Percentiles rank a stretch among this genome's conserved stretches.
phyloP scores from a whole-genome alignment of 2,113 vertebrate species.

The Periophthalmodon schlosseri region DNA sequence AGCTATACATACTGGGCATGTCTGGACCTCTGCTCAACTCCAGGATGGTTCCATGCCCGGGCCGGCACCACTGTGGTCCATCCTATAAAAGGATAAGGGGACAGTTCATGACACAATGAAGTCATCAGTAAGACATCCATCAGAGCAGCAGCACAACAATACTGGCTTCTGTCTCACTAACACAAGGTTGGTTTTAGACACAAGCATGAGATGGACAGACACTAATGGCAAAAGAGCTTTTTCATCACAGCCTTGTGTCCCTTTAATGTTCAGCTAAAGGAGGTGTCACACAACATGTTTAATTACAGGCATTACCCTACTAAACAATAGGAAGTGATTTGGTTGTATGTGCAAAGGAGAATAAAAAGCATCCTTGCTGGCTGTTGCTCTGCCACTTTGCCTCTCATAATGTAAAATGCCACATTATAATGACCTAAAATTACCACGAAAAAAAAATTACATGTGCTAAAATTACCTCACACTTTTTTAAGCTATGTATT shows the following conservation, averaged over 20 bases:
- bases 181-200: constrained; percentile 70
- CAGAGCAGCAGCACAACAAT: constrained; percentile 66
- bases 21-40: constrained; percentile 31
- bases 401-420: no score
- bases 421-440: no score
- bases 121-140: constrained; percentile 73
- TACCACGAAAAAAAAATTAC: no score
- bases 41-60: constrained; percentile 67
- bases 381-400: no score
- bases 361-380: no score
- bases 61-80: constrained; percentile 67
- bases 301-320: not conserved
- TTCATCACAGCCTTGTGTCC: constrained; percentile 8
- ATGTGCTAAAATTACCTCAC: no score
- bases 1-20: constrained; percentile 15
- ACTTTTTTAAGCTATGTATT: no score
- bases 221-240: constrained; percentile 47
- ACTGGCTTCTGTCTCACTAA: constrained; percentile 59
- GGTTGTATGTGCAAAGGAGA: not conserved
- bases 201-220: constrained; percentile 40
- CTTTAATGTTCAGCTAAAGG: not conserved
- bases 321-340: not conserved
- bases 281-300: not conserved
- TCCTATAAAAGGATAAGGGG: constrained; percentile 73
- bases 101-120: constrained; percentile 73